A percentile compares a stretch with the other conserved stretches of the same genome.
Conservation (phyloP, 2,888 invertebrate genomes). For the Caenorhabditis japonica region DNA sequence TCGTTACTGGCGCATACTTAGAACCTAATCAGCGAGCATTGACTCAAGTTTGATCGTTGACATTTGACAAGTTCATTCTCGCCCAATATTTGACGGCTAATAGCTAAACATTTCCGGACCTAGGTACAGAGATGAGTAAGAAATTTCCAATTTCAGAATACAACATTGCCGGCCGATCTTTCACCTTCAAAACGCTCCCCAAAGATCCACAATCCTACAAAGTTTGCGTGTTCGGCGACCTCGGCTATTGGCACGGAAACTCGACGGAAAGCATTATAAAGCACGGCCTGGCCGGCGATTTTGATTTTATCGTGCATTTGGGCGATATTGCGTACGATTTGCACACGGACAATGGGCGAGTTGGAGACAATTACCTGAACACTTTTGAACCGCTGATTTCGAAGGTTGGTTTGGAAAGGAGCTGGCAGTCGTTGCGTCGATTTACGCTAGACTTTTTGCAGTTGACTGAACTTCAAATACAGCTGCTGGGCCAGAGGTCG, state of each 20-base stretch:
- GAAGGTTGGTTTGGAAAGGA: conserved; percentile 80
- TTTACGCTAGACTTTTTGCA: too few species aligned
- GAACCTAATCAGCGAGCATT: too few species aligned
- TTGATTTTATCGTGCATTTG: conserved; percentile 77
- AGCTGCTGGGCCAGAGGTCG: too few species aligned
- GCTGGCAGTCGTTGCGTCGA: too few species aligned
- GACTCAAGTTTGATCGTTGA: too few species aligned
- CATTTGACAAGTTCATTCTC: too few species aligned
- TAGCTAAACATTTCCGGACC: too few species aligned
- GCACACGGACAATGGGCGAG: conserved; percentile 84
- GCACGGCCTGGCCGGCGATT: conserved; percentile 60
- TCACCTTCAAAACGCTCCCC: conserved; percentile 83
- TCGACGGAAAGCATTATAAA: conserved; percentile 57
- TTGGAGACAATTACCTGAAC: conserved; percentile 93
- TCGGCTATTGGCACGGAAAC: conserved; percentile 92
- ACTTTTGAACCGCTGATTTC: conserved; percentile 91
- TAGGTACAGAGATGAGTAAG: too few species aligned
- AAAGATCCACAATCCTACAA: conserved; percentile 52
- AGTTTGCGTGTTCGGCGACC: conserved; percentile 90
- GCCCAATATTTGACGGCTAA: too few species aligned
- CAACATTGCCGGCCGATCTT: conserved; percentile 82
- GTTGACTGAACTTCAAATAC: too few species aligned
- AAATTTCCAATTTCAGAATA: conserved; percentile 59
- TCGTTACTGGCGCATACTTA: too few species aligned
- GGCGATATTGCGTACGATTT: conserved; percentile 95